Base-by-base conservation (phyloP, 1,140 invertebrate species). In the Nixonia krombeini region DNA sequence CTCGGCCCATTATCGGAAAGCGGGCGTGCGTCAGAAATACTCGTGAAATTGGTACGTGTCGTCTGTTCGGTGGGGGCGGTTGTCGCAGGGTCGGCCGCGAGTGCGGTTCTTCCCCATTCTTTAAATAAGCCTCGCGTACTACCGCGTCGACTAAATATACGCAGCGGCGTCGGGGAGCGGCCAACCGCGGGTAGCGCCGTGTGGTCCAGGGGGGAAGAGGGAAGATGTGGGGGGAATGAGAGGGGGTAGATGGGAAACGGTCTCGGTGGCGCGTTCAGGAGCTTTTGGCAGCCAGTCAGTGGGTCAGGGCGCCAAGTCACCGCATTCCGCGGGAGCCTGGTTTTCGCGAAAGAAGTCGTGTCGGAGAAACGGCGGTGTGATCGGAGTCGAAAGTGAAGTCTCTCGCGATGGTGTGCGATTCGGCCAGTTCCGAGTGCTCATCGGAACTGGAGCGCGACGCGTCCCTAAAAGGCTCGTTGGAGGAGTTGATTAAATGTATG, bases 401-500 rank as follows among this genome's bases (percentile, higher is more conserved):
- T 40, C 15, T 37, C 16, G 74, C 46, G 61, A 85, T 85, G 82
- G 82, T 84, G 67, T 84, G 82, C 62, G 77, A 84, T 52, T 83
- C 76, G 25, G 73, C 74, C 57, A 74, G 74, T 64, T 67, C 76
- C 41, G 73, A 77, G 47, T 78, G 59, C 61, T 70, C 76, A 29
- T 49, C 81, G 70, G 74, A 85, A 80, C 46, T 79, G 78, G 72
- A 87, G 75, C 77, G 79, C 29, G 78, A 81, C 45, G 87, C 87
- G 33, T 88, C 88, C 59, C 78, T 93, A 42, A 89, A 90, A 69
- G 85, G 87, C 33, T 90, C 90, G 71, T 86, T 93, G 65, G 91
- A 94, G 78, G 91, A 93, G 76, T 86, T 93, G 46, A 87, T 93
- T 66, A 92, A 92, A 80, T 86, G 91, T 62, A 93, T 93, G 92